Evolutionary conservation across 1,140 invertebrate species (phyloP).

Genomic region (Dysdera silvatica): DNA sequence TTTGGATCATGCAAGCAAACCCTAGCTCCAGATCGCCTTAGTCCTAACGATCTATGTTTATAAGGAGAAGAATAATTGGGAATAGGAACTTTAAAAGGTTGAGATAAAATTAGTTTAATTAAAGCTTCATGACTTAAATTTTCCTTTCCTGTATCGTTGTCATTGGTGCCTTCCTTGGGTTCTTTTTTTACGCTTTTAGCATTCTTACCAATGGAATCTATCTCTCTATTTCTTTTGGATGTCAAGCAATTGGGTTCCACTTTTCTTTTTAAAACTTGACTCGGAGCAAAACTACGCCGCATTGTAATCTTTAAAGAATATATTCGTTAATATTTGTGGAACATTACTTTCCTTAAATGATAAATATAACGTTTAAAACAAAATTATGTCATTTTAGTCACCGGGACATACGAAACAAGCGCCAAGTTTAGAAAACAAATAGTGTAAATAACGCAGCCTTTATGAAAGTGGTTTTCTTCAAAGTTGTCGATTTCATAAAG

Average conservation of each 20-base stretch:
- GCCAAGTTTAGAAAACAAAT: too few relatives aligned
- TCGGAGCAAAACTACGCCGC: slow-evolving; percentile 50
- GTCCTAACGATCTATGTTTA: slow-evolving; percentile 59
- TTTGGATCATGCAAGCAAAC: slow-evolving; percentile 85
- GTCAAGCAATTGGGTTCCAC: slow-evolving; percentile 32
- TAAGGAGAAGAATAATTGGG: slow-evolving; percentile 70
- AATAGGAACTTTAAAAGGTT: slow-evolving; percentile 90
- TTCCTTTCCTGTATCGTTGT: not conserved
- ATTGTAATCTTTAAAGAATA: too few relatives aligned
- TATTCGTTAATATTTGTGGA: too few relatives aligned
- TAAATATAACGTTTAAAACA: too few relatives aligned
- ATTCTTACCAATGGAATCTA: not conserved
- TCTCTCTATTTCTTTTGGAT: slow-evolving; percentile 40
- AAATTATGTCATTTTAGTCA: too few relatives aligned
- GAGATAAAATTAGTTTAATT: slow-evolving; percentile 72
- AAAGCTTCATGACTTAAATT: slow-evolving; percentile 56
- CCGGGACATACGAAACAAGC: too few relatives aligned
- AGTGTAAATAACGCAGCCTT: too few relatives aligned
- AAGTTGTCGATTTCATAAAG: too few relatives aligned
- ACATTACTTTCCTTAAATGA: too few relatives aligned
- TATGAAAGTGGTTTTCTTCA: too few relatives aligned
- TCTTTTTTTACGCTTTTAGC: not conserved
- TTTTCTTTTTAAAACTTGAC: slow-evolving; percentile 48
- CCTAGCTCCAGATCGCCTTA: slow-evolving; percentile 58
- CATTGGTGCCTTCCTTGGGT: not conserved